Evolutionary conservation across 1,140 invertebrate species (phyloP).

Genomic region (Nylanderia fulva): DNA sequence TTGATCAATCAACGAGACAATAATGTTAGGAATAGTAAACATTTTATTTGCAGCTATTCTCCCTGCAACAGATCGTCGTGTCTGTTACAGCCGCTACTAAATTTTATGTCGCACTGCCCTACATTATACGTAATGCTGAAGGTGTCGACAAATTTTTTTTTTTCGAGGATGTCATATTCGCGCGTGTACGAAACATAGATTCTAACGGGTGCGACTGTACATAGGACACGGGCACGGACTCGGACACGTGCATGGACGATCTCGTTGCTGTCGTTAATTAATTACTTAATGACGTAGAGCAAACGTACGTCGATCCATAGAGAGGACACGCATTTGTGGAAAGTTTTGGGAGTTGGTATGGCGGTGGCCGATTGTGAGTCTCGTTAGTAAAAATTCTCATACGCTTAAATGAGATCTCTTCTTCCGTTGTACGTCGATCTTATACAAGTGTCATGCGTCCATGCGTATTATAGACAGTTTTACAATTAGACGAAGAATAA

Average conservation of each 20-base stretch:
- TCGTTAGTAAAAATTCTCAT: conserved; percentile 69
- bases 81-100: conserved; percentile 14
- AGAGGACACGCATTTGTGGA: conserved; percentile 63
- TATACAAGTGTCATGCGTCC: conserved; percentile 38
- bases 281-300: conserved; percentile 34
- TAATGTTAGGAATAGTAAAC: conserved; percentile 38
- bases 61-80: conserved; percentile 39
- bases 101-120: conserved; percentile 17
- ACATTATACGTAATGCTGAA: not conserved
- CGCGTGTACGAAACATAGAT: conserved; percentile 16
- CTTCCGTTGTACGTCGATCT: conserved; percentile 51
- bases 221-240: conserved; percentile 66
- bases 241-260: conserved; percentile 50
- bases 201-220: conserved; percentile 50
- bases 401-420: conserved; percentile 62
- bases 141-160: conserved; percentile 12
- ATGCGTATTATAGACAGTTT: conserved; percentile 45
- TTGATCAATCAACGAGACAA: conserved; percentile 2
- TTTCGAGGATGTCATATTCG: conserved; percentile 38
- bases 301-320: conserved; percentile 45
- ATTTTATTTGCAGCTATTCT: conserved; percentile 47
- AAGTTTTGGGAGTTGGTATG: conserved; percentile 77
- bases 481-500: not conserved
- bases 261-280: conserved; percentile 39
- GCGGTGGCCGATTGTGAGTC: conserved; percentile 72